phyloP scores from a whole-genome alignment of 2,888 invertebrate genomes.

The Thera obeliscata region DNA sequence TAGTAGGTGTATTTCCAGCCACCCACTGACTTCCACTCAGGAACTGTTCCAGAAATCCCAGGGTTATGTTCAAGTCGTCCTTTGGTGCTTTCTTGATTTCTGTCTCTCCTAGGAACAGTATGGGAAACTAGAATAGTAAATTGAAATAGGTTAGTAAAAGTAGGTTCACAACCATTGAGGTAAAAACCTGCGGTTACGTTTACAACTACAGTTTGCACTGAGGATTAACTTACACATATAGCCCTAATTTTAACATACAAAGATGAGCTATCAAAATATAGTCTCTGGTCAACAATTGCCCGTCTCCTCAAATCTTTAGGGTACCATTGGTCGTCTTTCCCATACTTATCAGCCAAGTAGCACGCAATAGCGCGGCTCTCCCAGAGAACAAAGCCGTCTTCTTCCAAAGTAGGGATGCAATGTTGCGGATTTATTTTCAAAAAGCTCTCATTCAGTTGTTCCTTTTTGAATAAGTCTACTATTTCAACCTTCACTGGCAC shows the following conservation, averaged over 20 bases:
- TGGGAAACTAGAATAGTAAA: constrained; percentile 81
- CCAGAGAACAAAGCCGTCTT: constrained; percentile 87
- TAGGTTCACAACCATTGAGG: too few species aligned
- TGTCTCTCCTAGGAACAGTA: constrained; percentile 83
- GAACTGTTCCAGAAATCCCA: constrained; percentile 85
- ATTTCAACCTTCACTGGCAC: constrained; percentile 79
- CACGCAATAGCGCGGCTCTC: constrained; percentile 87
- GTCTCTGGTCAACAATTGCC: constrained; percentile 85
- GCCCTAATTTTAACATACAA: constrained; percentile 86
- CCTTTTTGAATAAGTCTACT: constrained; percentile 84
- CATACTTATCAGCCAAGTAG: constrained; percentile 86
- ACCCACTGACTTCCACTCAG: constrained; percentile 85
- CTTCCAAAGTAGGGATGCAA: constrained; percentile 87
- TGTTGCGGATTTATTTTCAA: constrained; percentile 87
- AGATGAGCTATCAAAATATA: constrained; percentile 86
- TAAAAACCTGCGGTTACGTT: background rate
- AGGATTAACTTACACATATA: constrained; percentile 80
- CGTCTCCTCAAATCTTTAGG: constrained; percentile 84
- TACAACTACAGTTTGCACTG: background rate
- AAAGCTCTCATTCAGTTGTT: constrained; percentile 84
- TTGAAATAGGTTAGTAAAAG: background rate
- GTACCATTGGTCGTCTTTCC: constrained; percentile 84
- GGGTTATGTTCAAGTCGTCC: constrained; percentile 82
- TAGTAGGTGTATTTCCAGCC: constrained; percentile 85
- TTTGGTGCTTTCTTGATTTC: constrained; percentile 81